These are phyloP conservation scores for Metallyticus violacea DNA, from an alignment of 2,888 invertebrate species.

Conservation along the genomic window DNA sequence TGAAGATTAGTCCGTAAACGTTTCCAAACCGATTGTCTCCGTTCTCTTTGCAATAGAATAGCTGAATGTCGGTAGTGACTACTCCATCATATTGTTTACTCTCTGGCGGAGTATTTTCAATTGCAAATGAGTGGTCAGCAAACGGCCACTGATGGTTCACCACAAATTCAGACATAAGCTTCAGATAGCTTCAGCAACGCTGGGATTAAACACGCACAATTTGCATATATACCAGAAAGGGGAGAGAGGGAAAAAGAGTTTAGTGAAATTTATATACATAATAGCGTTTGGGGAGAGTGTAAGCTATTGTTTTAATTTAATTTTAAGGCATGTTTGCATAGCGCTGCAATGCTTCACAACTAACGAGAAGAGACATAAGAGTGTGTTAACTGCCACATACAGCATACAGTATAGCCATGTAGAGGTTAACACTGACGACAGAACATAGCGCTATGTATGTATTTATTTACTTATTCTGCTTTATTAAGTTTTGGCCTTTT, in stretches of 20 bases:
- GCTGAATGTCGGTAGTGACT: rapidly evolving
- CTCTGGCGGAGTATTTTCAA: not conserved
- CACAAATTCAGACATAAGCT: not conserved
- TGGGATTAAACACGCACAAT: not conserved
- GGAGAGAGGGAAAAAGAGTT: too few relatives aligned
- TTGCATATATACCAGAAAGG: not conserved
- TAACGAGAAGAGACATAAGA: not conserved
- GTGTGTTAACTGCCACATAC: not conserved
- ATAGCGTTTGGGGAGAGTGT: not conserved
- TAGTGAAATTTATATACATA: not conserved
- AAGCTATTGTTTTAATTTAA: not conserved
- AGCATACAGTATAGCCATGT: too few relatives aligned
- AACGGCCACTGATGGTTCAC: not conserved
- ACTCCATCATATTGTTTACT: not conserved
- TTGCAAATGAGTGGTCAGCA: not conserved
- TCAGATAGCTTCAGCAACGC: too few relatives aligned
- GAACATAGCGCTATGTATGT: too few relatives aligned
- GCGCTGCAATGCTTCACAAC: not conserved
- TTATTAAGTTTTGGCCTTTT: too few relatives aligned
- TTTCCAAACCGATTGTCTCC: not conserved
- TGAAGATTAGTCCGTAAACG: not conserved
- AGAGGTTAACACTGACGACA: not conserved
- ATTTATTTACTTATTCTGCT: too few relatives aligned
- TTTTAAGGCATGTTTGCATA: not conserved
- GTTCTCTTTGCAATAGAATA: not conserved